Percentiles rank a stretch among this genome's conserved stretches.
Evolutionary conservation across 2,888 invertebrate genomes (phyloP).

Genomic region (Orchesellides sinensis): DNA sequence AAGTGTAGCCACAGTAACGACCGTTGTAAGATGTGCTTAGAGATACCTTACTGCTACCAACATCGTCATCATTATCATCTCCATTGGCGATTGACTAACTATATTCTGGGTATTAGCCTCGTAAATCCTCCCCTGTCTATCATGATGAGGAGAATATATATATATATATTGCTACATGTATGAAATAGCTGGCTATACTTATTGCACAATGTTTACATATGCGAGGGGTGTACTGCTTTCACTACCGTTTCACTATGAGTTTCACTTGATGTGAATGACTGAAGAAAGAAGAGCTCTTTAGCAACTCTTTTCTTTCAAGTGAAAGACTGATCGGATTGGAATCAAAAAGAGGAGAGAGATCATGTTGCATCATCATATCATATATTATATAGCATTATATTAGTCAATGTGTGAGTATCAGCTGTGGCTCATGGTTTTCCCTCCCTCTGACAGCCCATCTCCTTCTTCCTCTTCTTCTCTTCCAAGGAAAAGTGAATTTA

Average conservation of each 20-base stretch:
- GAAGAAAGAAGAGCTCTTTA: neutral
- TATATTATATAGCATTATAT: conserved; percentile 8
- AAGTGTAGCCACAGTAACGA: neutral
- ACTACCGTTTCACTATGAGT: neutral
- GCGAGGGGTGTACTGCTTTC: neutral
- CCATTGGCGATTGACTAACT: neutral
- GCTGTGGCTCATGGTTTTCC: neutral
- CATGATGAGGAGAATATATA: too few species aligned
- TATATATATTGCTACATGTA: too few species aligned
- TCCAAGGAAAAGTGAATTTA: conserved; percentile 27
- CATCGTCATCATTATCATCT: neutral
- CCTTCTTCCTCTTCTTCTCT: neutral
- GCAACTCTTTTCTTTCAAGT: neutral
- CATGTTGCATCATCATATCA: conserved; percentile 14
- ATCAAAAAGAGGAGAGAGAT: conserved; percentile 28
- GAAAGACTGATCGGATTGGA: conserved; percentile 42
- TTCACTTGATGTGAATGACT: neutral
- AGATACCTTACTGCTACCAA: neutral
- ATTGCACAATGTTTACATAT: neutral
- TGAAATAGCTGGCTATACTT: too few species aligned
- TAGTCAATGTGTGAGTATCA: neutral
- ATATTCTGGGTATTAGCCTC: neutral
- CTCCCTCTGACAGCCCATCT: conserved; percentile 6
- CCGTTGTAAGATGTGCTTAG: too few species aligned
- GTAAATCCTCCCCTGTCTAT: conserved; percentile 19